Evolutionary conservation across 2,888 invertebrate species (phyloP).

Genomic region (Tipula unca): DNA sequence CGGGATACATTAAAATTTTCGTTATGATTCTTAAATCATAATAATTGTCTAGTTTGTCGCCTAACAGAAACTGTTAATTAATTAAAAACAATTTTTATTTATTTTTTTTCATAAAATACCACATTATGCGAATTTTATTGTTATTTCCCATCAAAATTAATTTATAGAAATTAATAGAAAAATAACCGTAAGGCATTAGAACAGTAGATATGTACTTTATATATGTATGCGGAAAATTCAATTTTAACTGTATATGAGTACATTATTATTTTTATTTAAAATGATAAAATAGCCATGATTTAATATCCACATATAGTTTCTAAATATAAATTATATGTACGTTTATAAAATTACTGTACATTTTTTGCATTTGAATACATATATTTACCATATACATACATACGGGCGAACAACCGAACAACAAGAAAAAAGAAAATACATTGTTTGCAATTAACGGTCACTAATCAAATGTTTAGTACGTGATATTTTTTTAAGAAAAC

Average conservation of each 20-base stretch:
- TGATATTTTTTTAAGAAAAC: constrained; percentile 3
- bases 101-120: background rate
- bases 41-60: background rate
- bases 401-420: background rate
- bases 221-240: background rate
- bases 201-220: background rate
- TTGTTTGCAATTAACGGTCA: background rate
- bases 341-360: background rate
- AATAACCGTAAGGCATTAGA: background rate
- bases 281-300: background rate
- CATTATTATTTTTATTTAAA: background rate
- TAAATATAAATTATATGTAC: no score
- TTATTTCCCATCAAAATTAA: background rate
- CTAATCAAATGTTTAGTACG: background rate
- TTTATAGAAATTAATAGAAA: background rate
- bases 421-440: background rate
- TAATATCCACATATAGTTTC: background rate
- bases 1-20: no score
- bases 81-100: background rate
- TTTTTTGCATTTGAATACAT: no score
- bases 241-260: background rate
- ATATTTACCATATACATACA: background rate
- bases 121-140: background rate
- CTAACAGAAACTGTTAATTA: background rate
- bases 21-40: background rate